phyloP scores from a whole-genome alignment of 2,888 invertebrate genomes.

The Caenorhabditis auriculariae region DNA sequence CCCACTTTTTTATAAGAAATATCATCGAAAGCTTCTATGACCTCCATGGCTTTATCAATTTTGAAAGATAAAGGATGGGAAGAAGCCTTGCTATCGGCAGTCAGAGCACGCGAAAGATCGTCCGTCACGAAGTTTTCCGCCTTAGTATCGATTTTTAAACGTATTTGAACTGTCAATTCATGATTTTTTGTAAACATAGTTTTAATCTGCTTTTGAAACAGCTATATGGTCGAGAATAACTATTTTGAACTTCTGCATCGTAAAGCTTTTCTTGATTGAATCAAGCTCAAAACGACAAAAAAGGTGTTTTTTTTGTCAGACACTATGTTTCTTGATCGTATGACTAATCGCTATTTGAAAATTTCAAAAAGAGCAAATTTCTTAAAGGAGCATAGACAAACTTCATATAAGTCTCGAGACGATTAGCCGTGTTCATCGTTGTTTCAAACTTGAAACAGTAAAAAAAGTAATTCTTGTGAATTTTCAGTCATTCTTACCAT shows the following conservation, averaged over 20 bases:
- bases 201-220: no score
- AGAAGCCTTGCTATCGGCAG: slow-evolving; percentile 77
- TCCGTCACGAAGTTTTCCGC: neutral
- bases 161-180: neutral
- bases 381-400: no score
- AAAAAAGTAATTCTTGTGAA: neutral
- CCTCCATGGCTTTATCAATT: slow-evolving; percentile 83
- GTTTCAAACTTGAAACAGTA: neutral
- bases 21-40: slow-evolving; percentile 81
- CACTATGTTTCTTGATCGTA: no score
- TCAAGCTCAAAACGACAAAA: no score
- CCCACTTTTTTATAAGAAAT: slow-evolving; percentile 89
- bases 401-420: neutral
- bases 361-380: no score
- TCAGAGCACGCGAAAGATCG: slow-evolving; percentile 20
- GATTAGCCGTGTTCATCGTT: neutral
- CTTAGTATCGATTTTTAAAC: no score
- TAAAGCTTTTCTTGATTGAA: no score
- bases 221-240: no score
- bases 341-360: no score
- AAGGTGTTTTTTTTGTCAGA: no score
- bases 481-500: neutral
- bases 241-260: no score
- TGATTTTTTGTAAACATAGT: no score
- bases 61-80: slow-evolving; percentile 83